Evolutionary conservation across 2,113 vertebrate species (phyloP).

Genomic region (Haplochromis vanheusdeni): DNA sequence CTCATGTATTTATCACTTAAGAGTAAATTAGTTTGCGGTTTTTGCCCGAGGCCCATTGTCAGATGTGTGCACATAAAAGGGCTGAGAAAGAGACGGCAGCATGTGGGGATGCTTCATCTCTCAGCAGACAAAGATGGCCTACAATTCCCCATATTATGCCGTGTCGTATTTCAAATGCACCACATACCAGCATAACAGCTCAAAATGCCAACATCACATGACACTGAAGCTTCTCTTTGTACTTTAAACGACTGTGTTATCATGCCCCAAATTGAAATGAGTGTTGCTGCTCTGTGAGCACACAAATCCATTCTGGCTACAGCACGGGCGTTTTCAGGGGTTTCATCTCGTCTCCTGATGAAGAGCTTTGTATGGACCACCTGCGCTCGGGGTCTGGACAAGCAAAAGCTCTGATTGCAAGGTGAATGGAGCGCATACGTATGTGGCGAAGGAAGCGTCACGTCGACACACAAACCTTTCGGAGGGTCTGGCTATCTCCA

Average conservation of each 20-base stretch:
- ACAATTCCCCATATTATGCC: not conserved
- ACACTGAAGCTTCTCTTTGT: not conserved
- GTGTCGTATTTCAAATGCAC: not conserved
- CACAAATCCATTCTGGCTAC: not conserved
- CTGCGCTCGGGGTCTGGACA: slow-evolving; percentile 30
- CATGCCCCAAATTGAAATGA: slow-evolving; percentile 28
- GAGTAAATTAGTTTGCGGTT: not conserved
- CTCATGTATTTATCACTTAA: not conserved
- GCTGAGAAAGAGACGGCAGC: not conserved
- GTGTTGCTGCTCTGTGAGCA: not conserved
- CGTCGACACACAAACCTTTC: not conserved
- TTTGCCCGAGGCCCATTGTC: not conserved
- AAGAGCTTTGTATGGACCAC: slow-evolving; percentile 43
- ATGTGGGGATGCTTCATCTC: not conserved
- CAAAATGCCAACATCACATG: not conserved
- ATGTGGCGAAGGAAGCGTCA: not conserved
- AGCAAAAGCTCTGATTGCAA: slow-evolving; percentile 29
- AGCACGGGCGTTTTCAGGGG: not conserved
- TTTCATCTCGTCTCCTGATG: slow-evolving; percentile 38
- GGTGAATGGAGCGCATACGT: not conserved
- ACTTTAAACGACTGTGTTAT: not conserved
- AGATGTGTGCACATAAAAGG: not conserved
- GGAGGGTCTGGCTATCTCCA: not conserved
- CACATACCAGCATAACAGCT: not conserved
- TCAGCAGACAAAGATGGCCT: not conserved